A percentile compares a stretch with the other conserved stretches of the same genome.
These are phyloP conservation scores for Anabacerthia variegaticeps DNA, from an alignment of 2,797 vertebrate species.

Conservation along the genomic window DNA sequence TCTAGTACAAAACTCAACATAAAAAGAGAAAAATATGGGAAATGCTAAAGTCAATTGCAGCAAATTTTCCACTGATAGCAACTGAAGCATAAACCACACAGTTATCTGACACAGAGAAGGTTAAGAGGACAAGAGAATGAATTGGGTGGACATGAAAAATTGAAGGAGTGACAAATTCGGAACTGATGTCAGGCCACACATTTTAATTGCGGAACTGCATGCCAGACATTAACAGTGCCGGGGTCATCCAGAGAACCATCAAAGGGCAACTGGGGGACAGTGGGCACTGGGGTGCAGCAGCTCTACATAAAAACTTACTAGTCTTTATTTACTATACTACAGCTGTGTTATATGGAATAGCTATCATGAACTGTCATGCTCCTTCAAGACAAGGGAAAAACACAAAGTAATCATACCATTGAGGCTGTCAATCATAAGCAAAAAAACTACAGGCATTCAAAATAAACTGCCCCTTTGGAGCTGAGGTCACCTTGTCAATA, in stretches of 20 bases:
- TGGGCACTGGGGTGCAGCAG: not conserved
- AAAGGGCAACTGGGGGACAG: conserved; percentile 43
- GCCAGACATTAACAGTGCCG: not conserved
- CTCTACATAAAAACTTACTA: not conserved
- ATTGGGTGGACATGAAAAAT: conserved; percentile 65
- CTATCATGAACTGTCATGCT: not conserved
- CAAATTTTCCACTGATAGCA: not conserved
- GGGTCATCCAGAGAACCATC: conserved; percentile 44
- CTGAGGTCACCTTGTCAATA: conserved; percentile 52
- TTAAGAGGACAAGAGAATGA: conserved; percentile 56
- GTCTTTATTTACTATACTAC: not conserved
- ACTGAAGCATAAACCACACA: not conserved
- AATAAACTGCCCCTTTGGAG: conserved; percentile 23
- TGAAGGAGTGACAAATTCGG: conserved; percentile 51
- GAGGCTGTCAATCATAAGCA: not conserved
- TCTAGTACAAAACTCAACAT: not conserved
- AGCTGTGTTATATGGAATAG: not conserved
- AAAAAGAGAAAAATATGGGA: not conserved
- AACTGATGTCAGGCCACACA: conserved; percentile 64
- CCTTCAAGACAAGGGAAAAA: not conserved
- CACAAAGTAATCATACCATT: not conserved
- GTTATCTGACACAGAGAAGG: not conserved
- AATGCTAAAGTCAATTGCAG: not conserved
- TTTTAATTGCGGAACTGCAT: conserved; percentile 66
- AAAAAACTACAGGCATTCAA: conserved; percentile 31